Base-by-base conservation (phyloP, 2,888 invertebrate species). In the Drosophila birchii region DNA sequence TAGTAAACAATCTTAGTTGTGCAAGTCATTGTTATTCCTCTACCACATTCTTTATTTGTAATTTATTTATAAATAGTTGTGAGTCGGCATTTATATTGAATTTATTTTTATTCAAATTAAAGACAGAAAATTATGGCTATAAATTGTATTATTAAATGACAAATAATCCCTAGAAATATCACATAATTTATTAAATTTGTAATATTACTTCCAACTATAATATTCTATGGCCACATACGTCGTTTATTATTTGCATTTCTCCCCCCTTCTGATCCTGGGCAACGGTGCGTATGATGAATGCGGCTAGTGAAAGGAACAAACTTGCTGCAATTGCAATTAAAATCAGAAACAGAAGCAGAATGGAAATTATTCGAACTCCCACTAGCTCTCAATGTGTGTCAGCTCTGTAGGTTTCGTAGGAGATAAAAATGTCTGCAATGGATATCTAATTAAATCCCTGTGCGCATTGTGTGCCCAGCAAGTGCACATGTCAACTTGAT, bases 401-500 rank as follows among this genome's bases (percentile, higher is more conserved):
- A 9, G 4, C n/a, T 39, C 29, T 18, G 16, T 18, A 3, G 14
- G 16, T 16, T 47, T 29, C n/a, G n/a, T 3, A 5, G n/a, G 9
- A 18, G 26, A 16, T 20, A 14, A 41, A 49, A 62, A 43, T 41
- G 60, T 44, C 61, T 43, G 47, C 67, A 26, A 41, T 29, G 16
- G 49, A 64, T 47, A 49, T 36, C 49, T 41, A 49, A 64, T 64
- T 66, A 66, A 64, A 66, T 43, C 12, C 34, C n/a, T 14, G 16
- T n/a, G 12, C 9, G 34, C 62, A 26, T 58, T 61, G 66, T 45
- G 38, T 41, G 64, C 26, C 45, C 53, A 45, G 29, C 20, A 11
- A 47, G 36, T 51, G 58, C 59, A 69, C 34, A 64, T 66, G 66
- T 49, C 41, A n/a, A 34, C 26, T 26, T 51, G 39, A 69, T 71